phyloP scores from a whole-genome alignment of 2,888 invertebrate genomes.

The Lycaena phlaeas region DNA sequence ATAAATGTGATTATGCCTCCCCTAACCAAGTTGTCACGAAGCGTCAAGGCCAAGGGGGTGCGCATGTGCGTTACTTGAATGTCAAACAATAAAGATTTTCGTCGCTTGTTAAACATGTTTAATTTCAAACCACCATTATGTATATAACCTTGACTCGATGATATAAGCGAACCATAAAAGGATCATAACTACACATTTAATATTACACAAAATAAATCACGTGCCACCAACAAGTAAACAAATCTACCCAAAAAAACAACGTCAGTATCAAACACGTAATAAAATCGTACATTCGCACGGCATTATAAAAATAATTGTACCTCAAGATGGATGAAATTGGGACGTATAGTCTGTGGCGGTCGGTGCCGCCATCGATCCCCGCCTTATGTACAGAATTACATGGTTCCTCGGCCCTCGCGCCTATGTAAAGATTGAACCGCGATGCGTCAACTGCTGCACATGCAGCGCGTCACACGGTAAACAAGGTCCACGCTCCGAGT shows the following conservation, averaged over 20 bases:
- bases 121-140: conserved; percentile 6
- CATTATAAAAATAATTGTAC: conserved; percentile 8
- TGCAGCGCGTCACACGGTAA: conserved; percentile 41
- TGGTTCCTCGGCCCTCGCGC: conserved; percentile 48
- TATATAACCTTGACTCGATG: background rate
- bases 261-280: background rate
- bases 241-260: background rate
- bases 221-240: background rate
- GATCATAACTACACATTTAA: background rate
- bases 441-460: conserved; percentile 68
- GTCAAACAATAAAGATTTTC: conserved; percentile 46
- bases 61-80: conserved; percentile 55
- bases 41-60: conserved; percentile 51
- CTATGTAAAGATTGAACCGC: conserved; percentile 66
- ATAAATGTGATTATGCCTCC: conserved; percentile 15
- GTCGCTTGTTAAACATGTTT: conserved; percentile 23
- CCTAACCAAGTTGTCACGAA: conserved; percentile 33
- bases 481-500: conserved; percentile 24
- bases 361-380: conserved; percentile 60
- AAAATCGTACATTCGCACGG: conserved; percentile 1
- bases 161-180: background rate
- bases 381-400: conserved; percentile 63
- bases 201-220: background rate
- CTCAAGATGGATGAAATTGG: conserved; percentile 22
- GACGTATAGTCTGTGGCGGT: conserved; percentile 32